A percentile compares a stretch with the other conserved stretches of the same genome.
Evolutionary conservation across 2,888 invertebrate genomes (phyloP).

Genomic region (Quadroppia sp.): DNA sequence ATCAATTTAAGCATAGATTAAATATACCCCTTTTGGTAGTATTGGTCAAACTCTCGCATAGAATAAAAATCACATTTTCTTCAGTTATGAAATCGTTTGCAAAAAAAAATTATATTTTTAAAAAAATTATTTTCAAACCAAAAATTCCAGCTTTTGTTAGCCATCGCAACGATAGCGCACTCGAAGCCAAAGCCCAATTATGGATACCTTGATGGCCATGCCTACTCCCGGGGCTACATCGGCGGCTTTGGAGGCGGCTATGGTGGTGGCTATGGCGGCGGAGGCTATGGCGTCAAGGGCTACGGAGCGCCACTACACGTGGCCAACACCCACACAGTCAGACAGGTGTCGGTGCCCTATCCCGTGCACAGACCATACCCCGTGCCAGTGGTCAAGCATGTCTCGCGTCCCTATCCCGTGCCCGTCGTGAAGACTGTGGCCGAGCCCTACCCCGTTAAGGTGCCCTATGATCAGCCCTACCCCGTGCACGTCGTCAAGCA

Average conservation of each 20-base stretch:
- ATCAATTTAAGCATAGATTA: too few relatives aligned
- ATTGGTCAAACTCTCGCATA: too few relatives aligned
- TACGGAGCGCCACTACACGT: not conserved
- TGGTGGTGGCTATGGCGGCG: not conserved
- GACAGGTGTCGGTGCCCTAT: not conserved
- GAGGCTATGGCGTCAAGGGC: not conserved
- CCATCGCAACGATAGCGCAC: not conserved
- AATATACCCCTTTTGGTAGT: too few relatives aligned
- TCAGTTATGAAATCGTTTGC: too few relatives aligned
- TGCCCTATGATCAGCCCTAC: conserved; percentile 33
- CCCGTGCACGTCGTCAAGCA: conserved; percentile 17
- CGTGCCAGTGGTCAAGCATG: conserved; percentile 19
- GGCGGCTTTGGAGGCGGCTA: not conserved
- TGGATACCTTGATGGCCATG: not conserved
- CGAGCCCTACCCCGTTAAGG: conserved; percentile 12
- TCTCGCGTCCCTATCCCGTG: conserved; percentile 22
- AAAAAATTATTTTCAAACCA: too few relatives aligned
- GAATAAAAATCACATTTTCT: too few relatives aligned
- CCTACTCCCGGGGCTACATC: not conserved
- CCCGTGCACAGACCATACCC: conserved; percentile 2
- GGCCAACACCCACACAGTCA: not conserved
- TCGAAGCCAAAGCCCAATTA: not conserved
- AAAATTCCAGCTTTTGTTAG: not conserved
- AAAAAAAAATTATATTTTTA: too few relatives aligned
- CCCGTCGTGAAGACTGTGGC: conserved; percentile 20